A percentile compares a stretch with the other conserved stretches of the same genome.
phyloP scores from a whole-genome alignment of 2,888 invertebrate genomes.

The Eumacrocentrus americanus region DNA sequence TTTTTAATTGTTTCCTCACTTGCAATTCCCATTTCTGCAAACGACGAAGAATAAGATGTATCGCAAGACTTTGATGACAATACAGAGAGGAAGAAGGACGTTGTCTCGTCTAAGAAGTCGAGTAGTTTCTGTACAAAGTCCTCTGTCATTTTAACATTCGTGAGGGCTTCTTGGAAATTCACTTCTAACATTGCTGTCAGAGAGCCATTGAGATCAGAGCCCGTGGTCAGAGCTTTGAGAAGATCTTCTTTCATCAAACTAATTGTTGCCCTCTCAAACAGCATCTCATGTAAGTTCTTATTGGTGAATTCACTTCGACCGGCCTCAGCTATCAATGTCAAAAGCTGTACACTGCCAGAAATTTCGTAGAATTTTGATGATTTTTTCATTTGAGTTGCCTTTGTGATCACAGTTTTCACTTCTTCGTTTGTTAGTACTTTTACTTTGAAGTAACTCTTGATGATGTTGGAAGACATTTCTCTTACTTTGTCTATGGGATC shows the following conservation, averaged over 20 bases:
- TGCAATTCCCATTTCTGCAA: slow-evolving; percentile 78
- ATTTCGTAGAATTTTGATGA: slow-evolving; percentile 70
- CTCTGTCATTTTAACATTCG: slow-evolving; percentile 19
- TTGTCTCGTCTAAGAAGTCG: slow-evolving; percentile 43
- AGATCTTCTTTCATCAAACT: slow-evolving; percentile 54
- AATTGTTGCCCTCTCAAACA: slow-evolving; percentile 21
- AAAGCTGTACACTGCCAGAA: slow-evolving; percentile 67
- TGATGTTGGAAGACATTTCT: slow-evolving; percentile 63
- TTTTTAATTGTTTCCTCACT: slow-evolving; percentile 70
- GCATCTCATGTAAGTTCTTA: not conserved
- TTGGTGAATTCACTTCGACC: not conserved
- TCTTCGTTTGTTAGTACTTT: slow-evolving; percentile 47
- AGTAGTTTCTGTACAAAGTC: slow-evolving; percentile 40
- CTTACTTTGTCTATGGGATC: slow-evolving; percentile 71
- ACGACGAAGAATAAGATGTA: slow-evolving; percentile 70
- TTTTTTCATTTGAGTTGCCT: slow-evolving; percentile 61
- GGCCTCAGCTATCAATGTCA: not conserved
- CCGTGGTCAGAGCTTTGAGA: slow-evolving; percentile 54
- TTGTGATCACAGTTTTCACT: slow-evolving; percentile 54
- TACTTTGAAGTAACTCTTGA: slow-evolving; percentile 64
- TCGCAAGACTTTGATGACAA: slow-evolving; percentile 42
- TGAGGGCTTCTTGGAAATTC: slow-evolving; percentile 29
- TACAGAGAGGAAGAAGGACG: slow-evolving; percentile 46
- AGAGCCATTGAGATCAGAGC: slow-evolving; percentile 61
- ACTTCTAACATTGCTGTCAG: slow-evolving; percentile 47